A percentile compares a stretch with the other conserved stretches of the same genome.
Evolutionary conservation across 2,888 invertebrate species (phyloP).

Genomic region (Nomada fabriciana): DNA sequence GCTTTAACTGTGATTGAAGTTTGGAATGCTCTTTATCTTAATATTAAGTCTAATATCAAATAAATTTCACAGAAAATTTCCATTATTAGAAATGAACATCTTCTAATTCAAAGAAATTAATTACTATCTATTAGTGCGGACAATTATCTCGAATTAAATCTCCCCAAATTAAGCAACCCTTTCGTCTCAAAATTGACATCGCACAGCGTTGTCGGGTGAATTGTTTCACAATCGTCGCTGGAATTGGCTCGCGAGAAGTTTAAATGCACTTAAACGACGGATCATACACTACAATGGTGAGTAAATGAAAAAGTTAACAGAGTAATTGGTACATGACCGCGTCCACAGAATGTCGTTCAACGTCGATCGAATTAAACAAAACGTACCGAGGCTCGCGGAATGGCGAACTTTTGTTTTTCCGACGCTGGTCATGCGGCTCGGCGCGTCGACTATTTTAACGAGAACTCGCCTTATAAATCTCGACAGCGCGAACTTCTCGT

Average conservation of each 20-base stretch:
- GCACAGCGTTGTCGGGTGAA: background rate
- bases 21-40: too few relatives aligned
- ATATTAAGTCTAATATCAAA: too few relatives aligned
- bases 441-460: constrained; percentile 38
- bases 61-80: too few relatives aligned
- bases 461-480: constrained; percentile 31
- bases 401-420: constrained; percentile 29
- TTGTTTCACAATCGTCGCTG: constrained; percentile 34
- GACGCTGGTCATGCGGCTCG: background rate
- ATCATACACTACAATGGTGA: constrained; percentile 36
- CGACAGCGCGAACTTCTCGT: constrained; percentile 36
- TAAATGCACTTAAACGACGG: constrained; percentile 37
- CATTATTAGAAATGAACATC: too few relatives aligned
- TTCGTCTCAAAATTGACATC: background rate
- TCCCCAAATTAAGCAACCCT: background rate
- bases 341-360: constrained; percentile 3
- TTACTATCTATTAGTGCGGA: too few relatives aligned
- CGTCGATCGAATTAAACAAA: constrained; percentile 50
- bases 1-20: too few relatives aligned
- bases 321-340: constrained; percentile 37
- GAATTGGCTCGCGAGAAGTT: constrained; percentile 20
- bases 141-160: too few relatives aligned
- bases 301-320: constrained; percentile 60
- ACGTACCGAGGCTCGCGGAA: constrained; percentile 17
- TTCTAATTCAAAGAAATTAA: too few relatives aligned